Conservation (phyloP, 2,113 vertebrate genomes). For the Ramphastos sulfuratus region DNA sequence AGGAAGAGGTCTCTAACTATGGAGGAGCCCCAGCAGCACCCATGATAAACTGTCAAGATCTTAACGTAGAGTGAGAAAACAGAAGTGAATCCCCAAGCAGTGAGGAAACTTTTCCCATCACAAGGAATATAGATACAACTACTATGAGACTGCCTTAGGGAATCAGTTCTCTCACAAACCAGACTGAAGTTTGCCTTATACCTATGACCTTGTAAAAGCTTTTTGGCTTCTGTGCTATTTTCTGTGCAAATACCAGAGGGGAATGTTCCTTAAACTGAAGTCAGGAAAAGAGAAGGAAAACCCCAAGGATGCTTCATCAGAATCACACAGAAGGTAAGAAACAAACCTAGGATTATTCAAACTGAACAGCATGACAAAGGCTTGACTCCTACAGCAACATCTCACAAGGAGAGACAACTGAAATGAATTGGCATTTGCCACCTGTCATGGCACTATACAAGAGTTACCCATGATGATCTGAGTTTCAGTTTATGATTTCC, state of each 20-base stretch:
- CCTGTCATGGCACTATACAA: neutral
- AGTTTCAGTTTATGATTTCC: neutral
- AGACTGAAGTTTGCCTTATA: neutral
- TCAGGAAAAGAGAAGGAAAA: neutral
- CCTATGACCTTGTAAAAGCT: neutral
- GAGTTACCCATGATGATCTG: fast-evolving
- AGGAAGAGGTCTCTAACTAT: neutral
- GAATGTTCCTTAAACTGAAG: neutral
- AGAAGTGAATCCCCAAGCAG: neutral
- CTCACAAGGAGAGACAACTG: fast-evolving
- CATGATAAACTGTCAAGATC: neutral
- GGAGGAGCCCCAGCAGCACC: neutral
- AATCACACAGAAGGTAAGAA: neutral
- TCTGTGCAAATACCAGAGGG: neutral
- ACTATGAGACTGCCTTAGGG: neutral
- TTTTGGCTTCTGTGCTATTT: neutral
- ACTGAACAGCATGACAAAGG: neutral
- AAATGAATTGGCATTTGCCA: neutral
- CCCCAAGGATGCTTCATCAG: neutral
- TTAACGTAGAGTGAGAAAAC: neutral
- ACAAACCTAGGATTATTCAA: neutral
- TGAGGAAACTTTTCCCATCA: fast-evolving
- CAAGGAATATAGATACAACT: neutral
- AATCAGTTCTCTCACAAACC: neutral
- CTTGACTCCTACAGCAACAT: neutral